A percentile compares a stretch with the other conserved stretches of the same genome.
Evolutionary conservation across 2,113 vertebrate species (phyloP).

Genomic region (Chloebia gouldiae): DNA sequence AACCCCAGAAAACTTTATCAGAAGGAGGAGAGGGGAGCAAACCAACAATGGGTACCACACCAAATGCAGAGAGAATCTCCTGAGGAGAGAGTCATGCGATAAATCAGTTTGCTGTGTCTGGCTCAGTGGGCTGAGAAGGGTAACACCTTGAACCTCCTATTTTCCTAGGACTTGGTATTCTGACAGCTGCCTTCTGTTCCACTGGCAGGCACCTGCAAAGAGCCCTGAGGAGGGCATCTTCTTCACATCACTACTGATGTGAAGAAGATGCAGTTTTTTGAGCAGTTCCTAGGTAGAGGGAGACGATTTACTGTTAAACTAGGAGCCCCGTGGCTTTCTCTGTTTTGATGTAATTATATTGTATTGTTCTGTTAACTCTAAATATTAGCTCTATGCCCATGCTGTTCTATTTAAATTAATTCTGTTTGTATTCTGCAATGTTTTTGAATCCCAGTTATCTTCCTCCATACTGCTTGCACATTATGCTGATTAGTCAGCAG

Average conservation of each 20-base stretch:
- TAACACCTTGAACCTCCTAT: background rate
- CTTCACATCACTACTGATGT: background rate
- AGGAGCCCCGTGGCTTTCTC: background rate
- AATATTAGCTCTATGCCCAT: background rate
- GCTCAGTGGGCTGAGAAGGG: background rate
- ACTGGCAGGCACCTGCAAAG: background rate
- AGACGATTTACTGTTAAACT: background rate
- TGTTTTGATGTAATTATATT: background rate
- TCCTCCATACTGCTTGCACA: background rate
- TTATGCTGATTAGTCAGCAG: background rate
- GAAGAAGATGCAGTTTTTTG: background rate
- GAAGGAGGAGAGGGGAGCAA: fast-evolving
- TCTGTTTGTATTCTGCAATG: background rate
- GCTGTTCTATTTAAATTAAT: background rate
- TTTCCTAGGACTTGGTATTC: background rate
- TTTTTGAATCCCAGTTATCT: background rate
- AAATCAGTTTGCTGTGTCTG: background rate
- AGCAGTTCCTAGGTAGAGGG: background rate
- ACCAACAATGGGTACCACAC: fast-evolving
- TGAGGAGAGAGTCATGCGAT: background rate
- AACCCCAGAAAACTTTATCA: background rate
- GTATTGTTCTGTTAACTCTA: background rate
- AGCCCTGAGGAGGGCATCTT: background rate
- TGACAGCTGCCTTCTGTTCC: background rate
- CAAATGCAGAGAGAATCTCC: background rate